Conservation (phyloP, 2,888 invertebrate genomes). For the Adelognathus sp. region DNA sequence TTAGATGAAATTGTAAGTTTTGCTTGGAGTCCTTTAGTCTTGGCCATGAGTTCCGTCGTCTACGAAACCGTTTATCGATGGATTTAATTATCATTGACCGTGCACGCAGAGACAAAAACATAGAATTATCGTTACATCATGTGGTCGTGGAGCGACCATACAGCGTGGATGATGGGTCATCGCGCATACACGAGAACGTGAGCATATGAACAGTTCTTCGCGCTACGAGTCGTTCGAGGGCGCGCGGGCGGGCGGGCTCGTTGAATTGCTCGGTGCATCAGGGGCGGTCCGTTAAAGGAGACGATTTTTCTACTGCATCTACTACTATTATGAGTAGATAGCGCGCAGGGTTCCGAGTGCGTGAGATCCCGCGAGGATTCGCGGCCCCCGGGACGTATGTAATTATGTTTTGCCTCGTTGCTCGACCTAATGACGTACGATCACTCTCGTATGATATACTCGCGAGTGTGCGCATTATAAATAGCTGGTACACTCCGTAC, state of each 20-base stretch:
- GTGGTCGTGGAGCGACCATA: background rate
- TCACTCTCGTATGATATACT: conserved; percentile 48
- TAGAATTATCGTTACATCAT: background rate
- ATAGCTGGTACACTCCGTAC: conserved; percentile 28
- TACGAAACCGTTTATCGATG: no score
- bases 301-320: conserved; percentile 21
- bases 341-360: conserved; percentile 27
- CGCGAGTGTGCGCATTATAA: conserved; percentile 38
- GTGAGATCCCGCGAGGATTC: conserved; percentile 41
- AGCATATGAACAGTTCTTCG: conserved; percentile 28
- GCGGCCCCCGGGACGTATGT: conserved; percentile 47
- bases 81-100: no score
- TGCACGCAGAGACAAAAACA: no score
- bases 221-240: background rate
- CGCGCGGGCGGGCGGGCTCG: no score
- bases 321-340: background rate
- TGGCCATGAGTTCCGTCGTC: no score
- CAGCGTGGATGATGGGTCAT: conserved; percentile 17
- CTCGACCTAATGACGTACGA: conserved; percentile 59
- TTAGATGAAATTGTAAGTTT: no score
- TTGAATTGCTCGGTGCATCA: conserved; percentile 5
- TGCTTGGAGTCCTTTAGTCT: no score
- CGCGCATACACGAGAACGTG: background rate
- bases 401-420: conserved; percentile 53
- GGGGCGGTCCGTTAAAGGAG: conserved; percentile 41